phyloP scores from a whole-genome alignment of 35 echinoderm and acorn worm species.

The Heliocidaris tuberculata region DNA sequence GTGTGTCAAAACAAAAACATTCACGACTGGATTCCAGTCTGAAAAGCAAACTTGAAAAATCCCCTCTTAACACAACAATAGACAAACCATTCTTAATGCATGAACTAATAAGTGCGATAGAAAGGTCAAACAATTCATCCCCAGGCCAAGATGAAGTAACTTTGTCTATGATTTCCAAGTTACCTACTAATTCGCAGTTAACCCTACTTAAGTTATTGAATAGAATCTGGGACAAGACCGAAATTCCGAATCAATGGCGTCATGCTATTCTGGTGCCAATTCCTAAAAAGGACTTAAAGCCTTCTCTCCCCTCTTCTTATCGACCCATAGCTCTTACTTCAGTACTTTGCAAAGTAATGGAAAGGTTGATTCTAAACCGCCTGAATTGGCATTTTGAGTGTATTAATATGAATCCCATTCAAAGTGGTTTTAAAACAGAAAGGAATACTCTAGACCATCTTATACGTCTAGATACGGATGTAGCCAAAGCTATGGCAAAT shows the following conservation, averaged over 20 bases:
- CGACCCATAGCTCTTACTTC: background rate
- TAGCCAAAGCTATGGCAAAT: background rate
- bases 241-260: background rate
- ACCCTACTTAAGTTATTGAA: background rate
- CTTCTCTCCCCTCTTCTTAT: background rate
- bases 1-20: background rate
- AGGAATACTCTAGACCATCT: background rate
- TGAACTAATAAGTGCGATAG: background rate
- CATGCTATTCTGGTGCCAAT: background rate
- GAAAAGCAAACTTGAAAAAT: too few relatives aligned
- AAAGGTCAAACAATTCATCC: background rate
- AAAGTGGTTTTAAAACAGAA: background rate
- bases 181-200: background rate
- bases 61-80: too few relatives aligned
- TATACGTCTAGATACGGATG: background rate
- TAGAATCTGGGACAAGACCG: background rate
- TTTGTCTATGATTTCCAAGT: background rate
- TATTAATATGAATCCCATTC: background rate
- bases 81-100: too few relatives aligned
- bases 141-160: background rate
- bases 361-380: background rate
- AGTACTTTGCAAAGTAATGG: slow-evolving; percentile 7
- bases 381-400: background rate
- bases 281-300: background rate
- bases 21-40: too few relatives aligned